Conservation (phyloP, 2,797 vertebrate genomes). For the Epinephelus awoara region DNA sequence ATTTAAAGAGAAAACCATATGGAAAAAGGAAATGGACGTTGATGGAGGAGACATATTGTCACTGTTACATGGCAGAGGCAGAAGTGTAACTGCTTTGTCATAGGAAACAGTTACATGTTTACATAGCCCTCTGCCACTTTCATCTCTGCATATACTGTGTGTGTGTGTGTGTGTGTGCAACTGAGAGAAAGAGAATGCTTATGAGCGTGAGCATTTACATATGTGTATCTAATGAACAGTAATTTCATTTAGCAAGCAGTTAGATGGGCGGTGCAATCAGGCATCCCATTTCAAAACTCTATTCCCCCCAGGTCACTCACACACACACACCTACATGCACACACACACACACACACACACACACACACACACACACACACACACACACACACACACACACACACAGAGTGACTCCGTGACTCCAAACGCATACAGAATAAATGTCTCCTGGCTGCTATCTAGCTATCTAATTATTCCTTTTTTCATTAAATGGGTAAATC, state of each 20-base stretch:
- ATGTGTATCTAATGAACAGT: conserved; percentile 71
- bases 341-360: conserved; percentile 75
- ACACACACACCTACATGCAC: conserved; percentile 76
- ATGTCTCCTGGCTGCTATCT: conserved; percentile 85
- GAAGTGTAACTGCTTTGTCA: not conserved
- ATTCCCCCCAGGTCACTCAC: conserved; percentile 80
- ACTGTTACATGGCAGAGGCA: conserved; percentile 10
- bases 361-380: conserved; percentile 70
- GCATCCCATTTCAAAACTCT: conserved; percentile 79
- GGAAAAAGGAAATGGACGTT: conserved; percentile 37
- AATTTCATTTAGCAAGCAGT: conserved; percentile 81
- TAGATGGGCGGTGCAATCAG: conserved; percentile 67
- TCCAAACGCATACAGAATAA: conserved; percentile 74
- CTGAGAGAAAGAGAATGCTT: conserved; percentile 5
- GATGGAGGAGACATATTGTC: not conserved
- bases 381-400: conserved; percentile 78
- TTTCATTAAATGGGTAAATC: conserved; percentile 88
- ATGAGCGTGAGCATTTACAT: conserved; percentile 43
- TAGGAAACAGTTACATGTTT: conserved; percentile 1
- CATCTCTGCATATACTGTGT: conserved; percentile 10
- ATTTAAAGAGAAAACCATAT: conserved; percentile 33
- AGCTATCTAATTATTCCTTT: conserved; percentile 83
- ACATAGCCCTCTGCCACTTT: conserved; percentile 10
- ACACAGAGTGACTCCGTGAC: conserved; percentile 53
- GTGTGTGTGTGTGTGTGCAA: not conserved